Conservation (phyloP, 2,113 vertebrate genomes). For the Dromiciops gliroides region DNA sequence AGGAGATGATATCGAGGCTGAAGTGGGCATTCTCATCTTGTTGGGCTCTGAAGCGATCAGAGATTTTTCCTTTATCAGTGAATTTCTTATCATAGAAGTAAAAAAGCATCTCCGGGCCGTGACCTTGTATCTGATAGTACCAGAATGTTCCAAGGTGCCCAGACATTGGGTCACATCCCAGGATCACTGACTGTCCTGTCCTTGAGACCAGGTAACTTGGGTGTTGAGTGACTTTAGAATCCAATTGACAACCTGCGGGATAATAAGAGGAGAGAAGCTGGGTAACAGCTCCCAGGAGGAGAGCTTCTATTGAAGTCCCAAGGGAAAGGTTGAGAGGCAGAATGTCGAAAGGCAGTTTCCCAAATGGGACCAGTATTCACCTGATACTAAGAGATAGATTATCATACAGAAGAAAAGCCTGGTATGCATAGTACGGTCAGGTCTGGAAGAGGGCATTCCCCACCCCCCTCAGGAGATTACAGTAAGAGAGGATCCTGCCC, state of each 20-base stretch:
- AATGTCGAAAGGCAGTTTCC: background rate
- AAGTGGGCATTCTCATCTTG: background rate
- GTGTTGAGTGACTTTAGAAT: background rate
- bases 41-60: background rate
- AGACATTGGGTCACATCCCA: background rate
- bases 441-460: accelerated
- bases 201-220: background rate
- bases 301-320: background rate
- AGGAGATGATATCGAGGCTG: background rate
- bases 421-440: background rate
- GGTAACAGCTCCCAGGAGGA: accelerated
- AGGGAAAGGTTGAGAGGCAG: background rate
- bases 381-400: conserved; percentile 2
- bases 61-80: background rate
- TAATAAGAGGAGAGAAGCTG: background rate
- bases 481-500: background rate
- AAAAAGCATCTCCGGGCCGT: background rate
- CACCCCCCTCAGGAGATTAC: background rate
- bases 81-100: background rate
- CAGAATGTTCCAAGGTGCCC: background rate
- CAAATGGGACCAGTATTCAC: background rate
- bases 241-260: background rate
- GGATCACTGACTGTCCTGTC: background rate
- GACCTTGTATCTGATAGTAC: background rate
- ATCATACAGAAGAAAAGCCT: background rate